Evolutionary conservation across 2,888 invertebrate species (phyloP), one percentile per base, ranked within the genome.

Genomic region (Aproaerema taeniolella): DNA sequence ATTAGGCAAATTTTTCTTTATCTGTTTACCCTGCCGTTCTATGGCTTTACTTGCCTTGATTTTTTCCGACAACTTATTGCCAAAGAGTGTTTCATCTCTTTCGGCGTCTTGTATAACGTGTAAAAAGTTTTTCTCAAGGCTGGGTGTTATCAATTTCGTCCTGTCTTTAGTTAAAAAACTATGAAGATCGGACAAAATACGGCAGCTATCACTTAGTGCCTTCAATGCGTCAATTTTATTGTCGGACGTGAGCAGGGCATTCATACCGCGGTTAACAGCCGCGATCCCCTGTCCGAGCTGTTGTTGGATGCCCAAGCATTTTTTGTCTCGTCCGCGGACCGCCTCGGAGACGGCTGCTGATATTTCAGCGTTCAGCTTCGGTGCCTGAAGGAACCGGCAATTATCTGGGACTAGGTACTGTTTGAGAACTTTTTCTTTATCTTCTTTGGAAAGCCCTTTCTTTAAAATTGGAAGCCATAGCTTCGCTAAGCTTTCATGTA

Each of bases 381-480:
- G 50, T 1, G 52, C 42, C 28, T 53, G 49, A n/a, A 53, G 25
- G n/a, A 53, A 13, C n/a, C n/a, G 38, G 31, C 50, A 50, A 13
- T 50, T 50, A 1, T 12, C 35, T 0, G 53, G 53, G 2, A 38
- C 10, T 6, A 38, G 24, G 11, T 38, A 38, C 2, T 31, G 14
- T 31, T 38, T 38, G 1, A 13, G 12, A 1, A 38, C 4, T 13
- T 20, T 11, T 7, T 38, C 38, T 10, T 24, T 38, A 13, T 11
- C 2, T 20, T 38, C 38, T 10, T 38, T 38, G 7, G 31, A 9
- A 30, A 31, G 11, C 12, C 38, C 38, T 31, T 38, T 38, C 12
- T 31, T 30, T 6, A 38, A 14, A 3, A 38, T 24, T n/a, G 38
- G 38, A 3, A 17, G 8, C 38, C 38, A 38, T 12, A 38, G 17